These are phyloP conservation scores for Plectus sambesii DNA, from an alignment of 1,140 invertebrate genomes.

Conservation along the genomic window DNA sequence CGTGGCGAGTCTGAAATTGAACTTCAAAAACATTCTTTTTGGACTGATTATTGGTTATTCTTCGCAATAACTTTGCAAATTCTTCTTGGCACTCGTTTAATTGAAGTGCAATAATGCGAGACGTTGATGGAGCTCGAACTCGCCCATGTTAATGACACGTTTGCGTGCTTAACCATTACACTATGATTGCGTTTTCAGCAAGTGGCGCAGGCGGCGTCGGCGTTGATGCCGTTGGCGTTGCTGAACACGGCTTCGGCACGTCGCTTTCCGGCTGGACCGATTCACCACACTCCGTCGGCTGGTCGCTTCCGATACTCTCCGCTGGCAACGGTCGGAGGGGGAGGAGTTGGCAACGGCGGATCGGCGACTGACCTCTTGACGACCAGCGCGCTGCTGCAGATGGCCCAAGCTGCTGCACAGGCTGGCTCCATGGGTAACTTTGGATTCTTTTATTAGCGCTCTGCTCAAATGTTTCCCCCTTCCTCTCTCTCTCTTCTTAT, in stretches of 20 bases:
- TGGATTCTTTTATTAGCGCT: too few species aligned
- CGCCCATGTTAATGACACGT: constrained; percentile 20
- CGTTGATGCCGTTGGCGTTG: constrained; percentile 45
- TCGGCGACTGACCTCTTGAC: constrained; percentile 55
- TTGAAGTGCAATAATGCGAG: too few species aligned
- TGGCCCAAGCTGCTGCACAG: constrained; percentile 60
- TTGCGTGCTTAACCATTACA: constrained; percentile 1
- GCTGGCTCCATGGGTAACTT: too few species aligned
- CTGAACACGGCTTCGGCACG: constrained; percentile 64
- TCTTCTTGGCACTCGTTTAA: too few species aligned
- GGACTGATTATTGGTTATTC: too few species aligned
- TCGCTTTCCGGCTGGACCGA: constrained; percentile 61
- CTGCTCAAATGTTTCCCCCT: too few species aligned
- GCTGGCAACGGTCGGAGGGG: constrained; percentile 61
- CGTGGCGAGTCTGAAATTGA: constrained; percentile 16
- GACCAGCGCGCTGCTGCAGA: constrained; percentile 64
- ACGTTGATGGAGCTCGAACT: background rate
- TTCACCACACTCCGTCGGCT: constrained; percentile 59
- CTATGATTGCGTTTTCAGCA: constrained; percentile 3
- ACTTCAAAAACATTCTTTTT: constrained; percentile 1
- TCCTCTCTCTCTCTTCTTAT: too few species aligned
- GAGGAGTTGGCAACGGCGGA: constrained; percentile 16
- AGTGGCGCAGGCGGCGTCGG: constrained; percentile 57
- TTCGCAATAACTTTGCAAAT: too few species aligned
- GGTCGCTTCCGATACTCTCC: constrained; percentile 70